Evolutionary conservation across 2,113 vertebrate genomes (phyloP).

Genomic region (Planiliza haematocheilus): DNA sequence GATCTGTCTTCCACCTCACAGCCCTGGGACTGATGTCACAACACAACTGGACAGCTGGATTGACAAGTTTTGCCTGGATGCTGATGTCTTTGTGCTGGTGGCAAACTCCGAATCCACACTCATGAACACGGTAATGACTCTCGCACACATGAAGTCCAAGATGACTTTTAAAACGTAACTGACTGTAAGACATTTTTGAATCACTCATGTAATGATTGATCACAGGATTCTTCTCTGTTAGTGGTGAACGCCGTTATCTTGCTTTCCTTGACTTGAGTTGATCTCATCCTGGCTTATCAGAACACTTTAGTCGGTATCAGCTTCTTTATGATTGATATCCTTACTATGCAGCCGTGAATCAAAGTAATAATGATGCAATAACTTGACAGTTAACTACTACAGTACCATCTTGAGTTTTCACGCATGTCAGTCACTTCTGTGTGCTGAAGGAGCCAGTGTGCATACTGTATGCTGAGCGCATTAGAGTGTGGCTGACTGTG

Average conservation of each 20-base stretch:
- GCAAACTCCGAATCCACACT: constrained; percentile 98
- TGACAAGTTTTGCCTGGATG: constrained; percentile 97
- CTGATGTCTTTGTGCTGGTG: constrained; percentile 97
- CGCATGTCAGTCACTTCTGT: neutral
- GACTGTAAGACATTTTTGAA: neutral
- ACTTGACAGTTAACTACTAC: too few species aligned
- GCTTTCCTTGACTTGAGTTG: too few species aligned
- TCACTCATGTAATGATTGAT: neutral
- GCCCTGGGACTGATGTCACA: constrained; percentile 97
- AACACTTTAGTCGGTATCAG: too few species aligned
- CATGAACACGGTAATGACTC: constrained; percentile 92
- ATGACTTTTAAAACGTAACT: neutral
- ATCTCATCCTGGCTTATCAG: neutral
- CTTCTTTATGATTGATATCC: too few species aligned
- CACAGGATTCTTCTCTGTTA: neutral
- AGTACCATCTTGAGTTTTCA: constrained; percentile 4
- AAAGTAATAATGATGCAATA: too few species aligned
- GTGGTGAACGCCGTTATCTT: too few species aligned
- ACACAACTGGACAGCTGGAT: constrained; percentile 97
- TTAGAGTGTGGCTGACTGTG: constrained; percentile 25
- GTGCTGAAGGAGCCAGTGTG: constrained; percentile 6
- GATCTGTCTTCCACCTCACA: constrained; percentile 54
- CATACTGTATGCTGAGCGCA: constrained; percentile 5
- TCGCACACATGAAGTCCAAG: neutral
- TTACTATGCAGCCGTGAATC: too few species aligned